Evolutionary conservation across 2,113 vertebrate species (phyloP).

Genomic region (Isurus oxyrinchus): DNA sequence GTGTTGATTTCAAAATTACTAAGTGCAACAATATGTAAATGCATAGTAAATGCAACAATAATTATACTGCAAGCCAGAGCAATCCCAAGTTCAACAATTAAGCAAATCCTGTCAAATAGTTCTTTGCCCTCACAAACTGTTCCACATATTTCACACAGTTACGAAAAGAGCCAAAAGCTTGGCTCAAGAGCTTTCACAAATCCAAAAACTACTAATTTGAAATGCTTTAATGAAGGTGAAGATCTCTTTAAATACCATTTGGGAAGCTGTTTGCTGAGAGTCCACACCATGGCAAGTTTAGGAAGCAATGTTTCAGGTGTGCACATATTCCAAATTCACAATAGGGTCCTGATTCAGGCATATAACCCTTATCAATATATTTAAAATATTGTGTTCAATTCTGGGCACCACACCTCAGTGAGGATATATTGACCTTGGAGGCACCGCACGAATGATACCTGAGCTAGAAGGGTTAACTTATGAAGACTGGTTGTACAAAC

Average conservation of each 20-base stretch:
- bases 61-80: not conserved
- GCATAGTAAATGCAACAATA: not conserved
- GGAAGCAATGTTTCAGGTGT: not conserved
- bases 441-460: not conserved
- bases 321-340: not conserved
- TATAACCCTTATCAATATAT: not conserved
- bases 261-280: not conserved
- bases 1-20: not conserved
- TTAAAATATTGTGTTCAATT: not conserved
- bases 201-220: not conserved
- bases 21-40: not conserved
- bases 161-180: not conserved
- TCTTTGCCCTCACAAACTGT: not conserved
- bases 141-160: not conserved
- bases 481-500: not conserved
- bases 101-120: not conserved
- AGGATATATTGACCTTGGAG: not conserved
- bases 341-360: not conserved
- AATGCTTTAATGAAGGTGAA: not conserved
- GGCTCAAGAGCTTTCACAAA: not conserved
- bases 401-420: not conserved
- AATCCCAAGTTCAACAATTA: not conserved
- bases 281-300: not conserved
- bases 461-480: not conserved
- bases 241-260: not conserved